Percentiles rank a stretch among this genome's conserved stretches.
phyloP scores from a whole-genome alignment of 1,140 invertebrate species.

The Leucophenga varia region DNA sequence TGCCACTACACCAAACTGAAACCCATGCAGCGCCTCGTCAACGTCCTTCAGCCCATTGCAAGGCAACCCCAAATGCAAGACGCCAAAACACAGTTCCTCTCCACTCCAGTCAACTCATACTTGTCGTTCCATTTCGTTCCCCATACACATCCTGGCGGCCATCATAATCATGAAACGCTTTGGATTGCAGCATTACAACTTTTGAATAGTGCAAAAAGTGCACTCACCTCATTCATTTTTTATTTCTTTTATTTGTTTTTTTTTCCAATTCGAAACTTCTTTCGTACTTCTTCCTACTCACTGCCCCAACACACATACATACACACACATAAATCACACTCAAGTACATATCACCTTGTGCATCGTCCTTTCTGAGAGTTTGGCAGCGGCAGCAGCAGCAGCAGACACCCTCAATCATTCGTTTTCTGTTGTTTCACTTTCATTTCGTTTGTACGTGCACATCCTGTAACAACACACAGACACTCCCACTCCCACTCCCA shows the following conservation, averaged over 20 bases:
- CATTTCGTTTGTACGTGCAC: constrained; percentile 18
- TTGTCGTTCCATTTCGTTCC: no score
- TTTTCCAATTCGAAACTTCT: no score
- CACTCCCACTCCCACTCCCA: constrained; percentile 1
- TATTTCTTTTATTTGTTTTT: no score
- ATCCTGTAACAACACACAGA: neutral
- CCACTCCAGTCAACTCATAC: no score
- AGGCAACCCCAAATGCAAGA: constrained; percentile 4
- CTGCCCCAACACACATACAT: neutral
- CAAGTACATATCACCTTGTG: neutral
- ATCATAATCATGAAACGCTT: no score
- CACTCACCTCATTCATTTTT: constrained; percentile 36
- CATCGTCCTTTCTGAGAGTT: constrained; percentile 8
- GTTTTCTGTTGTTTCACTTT: constrained; percentile 40
- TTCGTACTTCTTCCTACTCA: neutral
- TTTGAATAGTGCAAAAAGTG: constrained; percentile 52
- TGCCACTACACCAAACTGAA: neutral
- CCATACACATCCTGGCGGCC: no score
- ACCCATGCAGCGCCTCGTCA: neutral
- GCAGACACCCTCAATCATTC: constrained; percentile 24
- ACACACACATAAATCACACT: neutral
- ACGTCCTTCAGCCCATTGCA: constrained; percentile 10
- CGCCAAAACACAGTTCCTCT: no score
- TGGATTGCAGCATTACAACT: constrained; percentile 17
- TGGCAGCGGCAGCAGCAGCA: constrained; percentile 18